phyloP scores from a whole-genome alignment of 2,888 invertebrate species.

The Drosophila phalerata region DNA sequence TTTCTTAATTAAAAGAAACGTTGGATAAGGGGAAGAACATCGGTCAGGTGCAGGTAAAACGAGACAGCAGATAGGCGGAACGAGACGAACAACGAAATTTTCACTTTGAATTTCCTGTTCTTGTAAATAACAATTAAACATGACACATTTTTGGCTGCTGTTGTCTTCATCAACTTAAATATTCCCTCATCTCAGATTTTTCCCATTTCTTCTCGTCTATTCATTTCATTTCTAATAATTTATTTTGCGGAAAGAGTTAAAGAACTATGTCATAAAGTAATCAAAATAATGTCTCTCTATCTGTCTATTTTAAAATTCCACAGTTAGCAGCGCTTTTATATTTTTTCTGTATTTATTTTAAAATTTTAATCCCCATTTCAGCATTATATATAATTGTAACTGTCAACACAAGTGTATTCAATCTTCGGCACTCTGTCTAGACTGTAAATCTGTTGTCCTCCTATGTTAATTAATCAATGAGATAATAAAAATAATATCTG shows the following conservation, averaged over 20 bases:
- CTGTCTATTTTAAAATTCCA: neutral
- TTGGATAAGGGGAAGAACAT: slow-evolving; percentile 59
- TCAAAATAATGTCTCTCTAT: neutral
- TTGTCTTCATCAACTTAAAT: slow-evolving; percentile 32
- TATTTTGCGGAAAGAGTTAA: neutral
- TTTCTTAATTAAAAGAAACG: slow-evolving; percentile 76
- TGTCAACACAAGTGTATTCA: slow-evolving; percentile 14
- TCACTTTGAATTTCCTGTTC: slow-evolving; percentile 77
- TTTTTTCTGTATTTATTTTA: neutral
- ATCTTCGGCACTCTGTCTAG: neutral
- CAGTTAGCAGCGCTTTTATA: neutral
- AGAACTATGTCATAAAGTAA: slow-evolving; percentile 2
- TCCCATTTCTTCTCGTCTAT: slow-evolving; percentile 3
- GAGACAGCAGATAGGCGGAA: neutral
- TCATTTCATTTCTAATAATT: neutral
- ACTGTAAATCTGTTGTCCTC: slow-evolving; percentile 2
- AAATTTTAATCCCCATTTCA: neutral
- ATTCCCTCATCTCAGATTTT: slow-evolving; percentile 17
- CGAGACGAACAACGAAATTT: slow-evolving; percentile 34
- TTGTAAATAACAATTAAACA: slow-evolving; percentile 81
- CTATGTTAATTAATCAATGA: slow-evolving; percentile 16
- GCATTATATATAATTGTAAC: neutral
- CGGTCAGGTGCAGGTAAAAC: slow-evolving; percentile 50
- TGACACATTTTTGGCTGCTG: slow-evolving; percentile 70
- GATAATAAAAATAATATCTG: slow-evolving; percentile 13